Percentiles rank a stretch among this genome's conserved stretches.
Evolutionary conservation across 2,888 invertebrate genomes (phyloP).

Genomic region (Antheraea yamamai): DNA sequence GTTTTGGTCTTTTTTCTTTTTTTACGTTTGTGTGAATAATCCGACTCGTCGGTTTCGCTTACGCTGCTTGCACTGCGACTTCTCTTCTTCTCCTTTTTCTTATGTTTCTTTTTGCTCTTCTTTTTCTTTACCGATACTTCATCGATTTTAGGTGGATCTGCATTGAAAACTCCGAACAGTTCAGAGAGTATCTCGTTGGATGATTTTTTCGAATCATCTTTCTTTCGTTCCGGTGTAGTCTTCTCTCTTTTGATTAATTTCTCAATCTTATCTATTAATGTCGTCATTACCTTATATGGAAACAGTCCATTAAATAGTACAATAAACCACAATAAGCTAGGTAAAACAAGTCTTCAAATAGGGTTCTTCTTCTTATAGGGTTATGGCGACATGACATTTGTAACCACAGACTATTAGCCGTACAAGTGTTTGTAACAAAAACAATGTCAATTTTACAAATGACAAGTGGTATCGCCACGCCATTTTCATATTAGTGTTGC

Average conservation of each 20-base stretch:
- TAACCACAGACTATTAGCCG: no score
- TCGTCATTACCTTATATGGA: constrained; percentile 48
- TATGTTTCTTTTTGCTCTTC: constrained; percentile 84
- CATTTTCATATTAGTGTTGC: no score
- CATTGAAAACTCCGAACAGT: constrained; percentile 89
- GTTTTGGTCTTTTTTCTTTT: constrained; percentile 82
- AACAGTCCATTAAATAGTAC: neutral
- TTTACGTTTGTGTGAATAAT: constrained; percentile 79
- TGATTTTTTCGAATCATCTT: constrained; percentile 81
- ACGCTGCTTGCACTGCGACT: constrained; percentile 68
- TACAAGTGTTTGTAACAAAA: no score
- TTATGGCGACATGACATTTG: neutral
- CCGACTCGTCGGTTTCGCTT: constrained; percentile 66
- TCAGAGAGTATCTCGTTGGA: constrained; percentile 92
- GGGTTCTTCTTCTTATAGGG: no score
- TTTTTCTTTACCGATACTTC: constrained; percentile 70
- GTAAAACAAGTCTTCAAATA: neutral
- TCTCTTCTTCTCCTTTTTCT: constrained; percentile 82
- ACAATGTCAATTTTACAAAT: no score
- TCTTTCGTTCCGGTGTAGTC: constrained; percentile 70
- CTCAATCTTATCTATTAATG: constrained; percentile 73
- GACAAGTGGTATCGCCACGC: no score
- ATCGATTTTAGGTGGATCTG: constrained; percentile 84
- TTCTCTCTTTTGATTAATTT: constrained; percentile 73
- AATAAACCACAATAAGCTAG: neutral